These are phyloP conservation scores for Cricetomys ansorgei DNA, from an alignment of 2,113 vertebrate species.

Conservation along the genomic window DNA sequence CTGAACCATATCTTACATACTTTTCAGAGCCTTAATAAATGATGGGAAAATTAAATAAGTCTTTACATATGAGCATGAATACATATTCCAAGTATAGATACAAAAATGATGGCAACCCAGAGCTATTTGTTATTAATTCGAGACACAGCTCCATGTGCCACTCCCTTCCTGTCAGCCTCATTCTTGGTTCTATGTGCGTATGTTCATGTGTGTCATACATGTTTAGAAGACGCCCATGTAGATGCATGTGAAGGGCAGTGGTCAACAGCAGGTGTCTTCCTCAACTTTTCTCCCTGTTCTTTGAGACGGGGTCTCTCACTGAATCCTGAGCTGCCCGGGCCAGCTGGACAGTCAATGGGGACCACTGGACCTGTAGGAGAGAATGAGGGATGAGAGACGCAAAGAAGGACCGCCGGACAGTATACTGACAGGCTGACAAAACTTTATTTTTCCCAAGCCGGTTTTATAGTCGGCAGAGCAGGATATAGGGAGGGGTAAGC, in stretches of 20 bases:
- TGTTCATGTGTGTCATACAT: neutral
- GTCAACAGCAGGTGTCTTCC: neutral
- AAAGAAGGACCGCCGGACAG: too few relatives aligned
- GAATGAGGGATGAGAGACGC: too few relatives aligned
- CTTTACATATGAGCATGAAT: neutral
- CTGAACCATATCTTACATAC: neutral
- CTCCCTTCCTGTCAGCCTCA: neutral
- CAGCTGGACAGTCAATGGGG: too few relatives aligned
- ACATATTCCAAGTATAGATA: neutral
- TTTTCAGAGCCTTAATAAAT: constrained; percentile 10
- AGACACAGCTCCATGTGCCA: neutral
- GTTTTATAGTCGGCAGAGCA: too few relatives aligned
- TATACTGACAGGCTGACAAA: too few relatives aligned
- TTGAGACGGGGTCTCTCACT: neutral
- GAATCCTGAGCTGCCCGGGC: neutral
- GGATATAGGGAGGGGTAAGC: too few relatives aligned
- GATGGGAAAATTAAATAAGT: neutral
- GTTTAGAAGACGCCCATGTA: neutral
- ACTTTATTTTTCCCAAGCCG: too few relatives aligned
- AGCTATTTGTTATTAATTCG: neutral
- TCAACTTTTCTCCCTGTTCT: neutral
- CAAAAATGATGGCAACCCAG: neutral
- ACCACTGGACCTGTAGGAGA: too few relatives aligned
- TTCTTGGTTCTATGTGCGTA: neutral
- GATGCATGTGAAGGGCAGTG: neutral